Base-by-base conservation (phyloP, 1,140 invertebrate species). In the Zophobas morio region DNA sequence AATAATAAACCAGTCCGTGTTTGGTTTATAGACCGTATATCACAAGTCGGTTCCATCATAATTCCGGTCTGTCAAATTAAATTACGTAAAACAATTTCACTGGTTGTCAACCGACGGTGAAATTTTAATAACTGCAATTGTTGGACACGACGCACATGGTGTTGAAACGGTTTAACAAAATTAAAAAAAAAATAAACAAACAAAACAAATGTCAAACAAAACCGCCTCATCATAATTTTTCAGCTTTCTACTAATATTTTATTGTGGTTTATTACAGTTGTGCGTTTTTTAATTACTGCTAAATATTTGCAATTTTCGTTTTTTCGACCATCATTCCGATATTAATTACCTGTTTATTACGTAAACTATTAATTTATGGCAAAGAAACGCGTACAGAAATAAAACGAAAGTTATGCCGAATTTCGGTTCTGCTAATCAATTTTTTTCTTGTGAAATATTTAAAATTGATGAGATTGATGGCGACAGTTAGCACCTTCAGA, bases 71-170 rank as follows among this genome's bases (percentile, higher is more conserved):
- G 42, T 66, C 60, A 66, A 66, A 66, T 40, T 66, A 66, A 6
- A n/a, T 66, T 66, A 66, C 60, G 39, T 66, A 66, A 66, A 46
- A 66, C 33, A 66, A 66, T 66, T 66, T 66, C 60, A 66, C 60
- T 66, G 39, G 37, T 42, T 66, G 60, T 66, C 60, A 66, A 42
- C 60, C 39, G 60, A 46, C 37, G 42, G 39, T 66, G 60, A 66
- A 66, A 66, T 66, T 66, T 66, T 66, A 66, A 66, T 66, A 40
- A 66, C 60, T 46, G 20, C 60, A 66, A 66, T 66, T 66, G 60
- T 66, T 66, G 32, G 42, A 42, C 20, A 33, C 39, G 42, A 66
- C 60, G 6, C 32, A 57, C 35, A 36, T 35, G 33, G 54, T 57
- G 54, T 57, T 20, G 49, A 51, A 51, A 51, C 49, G 49, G 0